phyloP scores from a whole-genome alignment of 2,113 vertebrate species.

The Furnarius figulus region DNA sequence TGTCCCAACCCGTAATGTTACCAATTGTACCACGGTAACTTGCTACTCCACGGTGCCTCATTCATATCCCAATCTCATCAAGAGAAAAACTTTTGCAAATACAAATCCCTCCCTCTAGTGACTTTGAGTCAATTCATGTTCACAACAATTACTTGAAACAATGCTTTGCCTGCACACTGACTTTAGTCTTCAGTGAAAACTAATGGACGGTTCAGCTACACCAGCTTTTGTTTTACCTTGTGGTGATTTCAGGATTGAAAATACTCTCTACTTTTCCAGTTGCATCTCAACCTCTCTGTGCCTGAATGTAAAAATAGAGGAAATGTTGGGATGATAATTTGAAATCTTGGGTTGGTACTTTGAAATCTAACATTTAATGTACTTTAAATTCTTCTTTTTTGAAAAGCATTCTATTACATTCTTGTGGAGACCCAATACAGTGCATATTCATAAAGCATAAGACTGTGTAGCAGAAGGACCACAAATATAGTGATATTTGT shows the following conservation, averaged over 20 bases:
- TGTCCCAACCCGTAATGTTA: background rate
- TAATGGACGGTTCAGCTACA: background rate
- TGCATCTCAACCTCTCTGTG: background rate
- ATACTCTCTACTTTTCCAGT: background rate
- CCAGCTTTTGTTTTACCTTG: background rate
- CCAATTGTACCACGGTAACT: background rate
- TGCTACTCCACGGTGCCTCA: background rate
- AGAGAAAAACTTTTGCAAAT: background rate
- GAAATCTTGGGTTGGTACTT: background rate
- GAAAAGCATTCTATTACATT: background rate
- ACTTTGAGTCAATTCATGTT: background rate
- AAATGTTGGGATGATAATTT: background rate
- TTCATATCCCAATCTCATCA: background rate
- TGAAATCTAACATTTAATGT: background rate
- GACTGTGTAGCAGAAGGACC: background rate
- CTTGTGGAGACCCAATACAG: background rate
- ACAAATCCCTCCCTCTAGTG: background rate
- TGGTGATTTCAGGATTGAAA: background rate
- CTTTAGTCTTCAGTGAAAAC: background rate
- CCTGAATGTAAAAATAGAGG: background rate
- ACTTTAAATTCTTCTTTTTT: background rate
- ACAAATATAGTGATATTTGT: background rate
- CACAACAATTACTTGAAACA: background rate
- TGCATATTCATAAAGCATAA: background rate
- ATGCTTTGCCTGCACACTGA: background rate